Conservation (phyloP, 2,888 invertebrate species). For the Sinohyriopsis cumingii region DNA sequence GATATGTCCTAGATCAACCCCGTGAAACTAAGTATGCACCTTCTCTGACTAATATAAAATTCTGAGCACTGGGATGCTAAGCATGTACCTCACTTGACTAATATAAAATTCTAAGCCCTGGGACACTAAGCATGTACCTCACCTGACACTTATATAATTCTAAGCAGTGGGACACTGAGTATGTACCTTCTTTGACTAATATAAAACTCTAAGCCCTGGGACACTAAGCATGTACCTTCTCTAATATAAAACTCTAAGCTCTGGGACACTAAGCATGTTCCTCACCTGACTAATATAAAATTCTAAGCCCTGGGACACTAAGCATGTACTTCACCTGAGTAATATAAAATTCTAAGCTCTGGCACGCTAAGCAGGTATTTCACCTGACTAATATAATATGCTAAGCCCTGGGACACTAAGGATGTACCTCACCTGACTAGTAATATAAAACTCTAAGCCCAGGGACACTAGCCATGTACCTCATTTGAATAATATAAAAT, state of each 20-base stretch:
- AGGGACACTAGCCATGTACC: conserved; percentile 19
- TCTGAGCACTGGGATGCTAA: not conserved
- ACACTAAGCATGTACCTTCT: conserved; percentile 37
- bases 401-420: conserved; percentile 55
- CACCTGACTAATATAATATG: too few species aligned
- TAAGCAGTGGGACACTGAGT: not conserved
- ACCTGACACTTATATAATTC: not conserved
- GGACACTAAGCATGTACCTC: conserved; percentile 43
- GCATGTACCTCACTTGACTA: not conserved
- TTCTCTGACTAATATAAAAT: not conserved
- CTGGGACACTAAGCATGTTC: not conserved
- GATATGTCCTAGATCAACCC: conserved; percentile 66
- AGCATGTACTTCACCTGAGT: not conserved
- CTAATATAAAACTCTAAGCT: not conserved
- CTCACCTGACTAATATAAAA: too few species aligned
- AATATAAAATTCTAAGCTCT: not conserved
- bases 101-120: conserved; percentile 36
- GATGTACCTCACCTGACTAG: too few species aligned
- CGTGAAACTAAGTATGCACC: conserved; percentile 49
- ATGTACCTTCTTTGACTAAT: not conserved
- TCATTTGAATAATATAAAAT: not conserved
- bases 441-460: too few species aligned
- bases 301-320: too few species aligned
- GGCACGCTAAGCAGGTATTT: not conserved
- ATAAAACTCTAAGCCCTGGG: conserved; percentile 44